Percentiles rank a stretch among this genome's conserved stretches.
These are phyloP conservation scores for Eulemur rubriventer DNA, from an alignment of 2,797 vertebrate species.

Conservation along the genomic window DNA sequence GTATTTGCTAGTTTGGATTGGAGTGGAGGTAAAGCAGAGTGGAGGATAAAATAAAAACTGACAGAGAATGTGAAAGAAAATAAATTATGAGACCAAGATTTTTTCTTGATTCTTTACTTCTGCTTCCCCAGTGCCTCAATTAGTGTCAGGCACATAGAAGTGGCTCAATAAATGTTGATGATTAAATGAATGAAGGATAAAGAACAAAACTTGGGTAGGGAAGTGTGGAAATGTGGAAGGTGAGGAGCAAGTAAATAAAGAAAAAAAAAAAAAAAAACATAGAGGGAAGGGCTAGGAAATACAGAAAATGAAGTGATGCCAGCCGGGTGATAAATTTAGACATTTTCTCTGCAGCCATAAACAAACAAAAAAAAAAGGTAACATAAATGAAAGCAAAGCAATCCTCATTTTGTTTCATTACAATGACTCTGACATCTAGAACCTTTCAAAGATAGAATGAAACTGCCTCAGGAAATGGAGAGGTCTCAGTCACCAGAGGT, in stretches of 20 bases:
- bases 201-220: not conserved
- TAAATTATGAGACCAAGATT: not conserved
- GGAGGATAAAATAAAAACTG: not conserved
- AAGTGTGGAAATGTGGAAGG: not conserved
- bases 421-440: not conserved
- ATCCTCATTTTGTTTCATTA: not conserved
- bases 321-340: not conserved
- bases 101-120: not conserved
- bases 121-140: not conserved
- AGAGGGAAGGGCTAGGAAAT: not conserved
- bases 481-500: not conserved
- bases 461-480: not conserved
- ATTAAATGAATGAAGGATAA: not conserved
- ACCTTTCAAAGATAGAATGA: not conserved
- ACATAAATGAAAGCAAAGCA: not conserved
- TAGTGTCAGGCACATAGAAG: not conserved
- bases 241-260: not conserved
- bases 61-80: not conserved
- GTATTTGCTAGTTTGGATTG: not conserved
- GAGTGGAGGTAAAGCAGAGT: not conserved
- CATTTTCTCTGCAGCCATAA: not conserved
- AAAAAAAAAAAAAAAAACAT: not conserved
- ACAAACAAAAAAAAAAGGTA: too few relatives aligned
- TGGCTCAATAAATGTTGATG: not conserved
- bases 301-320: not conserved